Evolutionary conservation across 2,888 invertebrate genomes (phyloP).

Genomic region (Diogma glabrata): DNA sequence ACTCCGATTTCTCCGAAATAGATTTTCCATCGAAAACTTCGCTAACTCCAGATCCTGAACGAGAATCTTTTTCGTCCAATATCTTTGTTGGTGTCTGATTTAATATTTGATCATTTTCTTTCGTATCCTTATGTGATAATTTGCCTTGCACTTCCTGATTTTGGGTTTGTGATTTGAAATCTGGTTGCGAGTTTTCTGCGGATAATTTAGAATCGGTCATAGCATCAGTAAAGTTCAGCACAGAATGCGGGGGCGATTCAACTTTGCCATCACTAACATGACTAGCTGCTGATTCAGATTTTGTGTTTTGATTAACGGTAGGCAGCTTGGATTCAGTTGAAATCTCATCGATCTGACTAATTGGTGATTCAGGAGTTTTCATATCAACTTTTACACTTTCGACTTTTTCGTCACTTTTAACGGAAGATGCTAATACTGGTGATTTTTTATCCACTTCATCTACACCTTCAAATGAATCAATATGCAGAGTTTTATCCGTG

Average conservation of each 20-base stretch:
- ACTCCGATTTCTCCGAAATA: conserved; percentile 2
- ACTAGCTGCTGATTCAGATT: not conserved
- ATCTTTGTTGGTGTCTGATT: too few species aligned
- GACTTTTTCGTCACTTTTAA: too few species aligned
- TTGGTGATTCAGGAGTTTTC: not conserved
- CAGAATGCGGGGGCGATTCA: too few species aligned
- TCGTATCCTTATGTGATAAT: too few species aligned
- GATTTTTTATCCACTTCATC: conserved; percentile 8
- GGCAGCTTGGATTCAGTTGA: not conserved
- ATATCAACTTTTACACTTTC: not conserved
- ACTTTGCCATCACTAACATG: not conserved
- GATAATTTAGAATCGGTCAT: too few species aligned
- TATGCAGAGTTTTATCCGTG: not conserved
- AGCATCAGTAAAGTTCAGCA: too few species aligned
- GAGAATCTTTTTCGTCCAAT: too few species aligned
- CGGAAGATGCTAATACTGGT: not conserved
- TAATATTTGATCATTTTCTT: too few species aligned
- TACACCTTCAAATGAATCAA: not conserved
- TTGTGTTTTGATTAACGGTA: not conserved
- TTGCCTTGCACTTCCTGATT: too few species aligned
- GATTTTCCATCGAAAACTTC: conserved; percentile 14
- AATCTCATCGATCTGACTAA: not conserved
- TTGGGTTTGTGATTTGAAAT: too few species aligned
- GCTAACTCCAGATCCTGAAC: conserved; percentile 5
- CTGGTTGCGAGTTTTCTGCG: too few species aligned